Percentiles rank a stretch among this genome's conserved stretches.
Conservation (phyloP, 2,113 vertebrate species). For the Mus pahari region DNA sequence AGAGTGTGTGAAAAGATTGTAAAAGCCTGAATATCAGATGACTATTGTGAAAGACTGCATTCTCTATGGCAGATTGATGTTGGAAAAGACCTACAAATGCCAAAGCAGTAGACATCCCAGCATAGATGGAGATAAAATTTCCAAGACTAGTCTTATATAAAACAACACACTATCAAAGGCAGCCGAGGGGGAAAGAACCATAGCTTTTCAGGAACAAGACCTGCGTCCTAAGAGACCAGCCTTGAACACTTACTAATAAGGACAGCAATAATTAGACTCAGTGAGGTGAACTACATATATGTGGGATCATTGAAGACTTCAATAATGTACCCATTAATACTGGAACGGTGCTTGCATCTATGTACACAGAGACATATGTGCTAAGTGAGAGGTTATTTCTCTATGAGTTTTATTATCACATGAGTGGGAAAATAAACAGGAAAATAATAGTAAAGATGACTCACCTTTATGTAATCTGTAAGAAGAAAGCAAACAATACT, state of each 20-base stretch:
- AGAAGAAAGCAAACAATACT: background rate
- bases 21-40: background rate
- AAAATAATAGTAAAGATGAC: background rate
- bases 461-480: background rate
- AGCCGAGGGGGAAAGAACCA: background rate
- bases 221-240: background rate
- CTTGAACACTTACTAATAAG: background rate
- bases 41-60: background rate
- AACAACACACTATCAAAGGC: background rate
- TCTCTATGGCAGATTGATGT: background rate
- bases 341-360: background rate
- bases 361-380: background rate
- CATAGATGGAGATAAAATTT: background rate
- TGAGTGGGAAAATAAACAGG: background rate
- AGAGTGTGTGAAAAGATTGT: background rate
- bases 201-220: background rate
- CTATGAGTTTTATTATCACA: background rate
- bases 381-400: background rate
- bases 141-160: background rate
- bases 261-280: background rate
- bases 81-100: background rate
- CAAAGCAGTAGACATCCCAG: background rate
- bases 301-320: background rate
- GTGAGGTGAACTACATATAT: background rate
- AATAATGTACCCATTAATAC: background rate